These are phyloP conservation scores for Eupithecia pulchellata DNA, from an alignment of 2,888 invertebrate species.

Conservation along the genomic window DNA sequence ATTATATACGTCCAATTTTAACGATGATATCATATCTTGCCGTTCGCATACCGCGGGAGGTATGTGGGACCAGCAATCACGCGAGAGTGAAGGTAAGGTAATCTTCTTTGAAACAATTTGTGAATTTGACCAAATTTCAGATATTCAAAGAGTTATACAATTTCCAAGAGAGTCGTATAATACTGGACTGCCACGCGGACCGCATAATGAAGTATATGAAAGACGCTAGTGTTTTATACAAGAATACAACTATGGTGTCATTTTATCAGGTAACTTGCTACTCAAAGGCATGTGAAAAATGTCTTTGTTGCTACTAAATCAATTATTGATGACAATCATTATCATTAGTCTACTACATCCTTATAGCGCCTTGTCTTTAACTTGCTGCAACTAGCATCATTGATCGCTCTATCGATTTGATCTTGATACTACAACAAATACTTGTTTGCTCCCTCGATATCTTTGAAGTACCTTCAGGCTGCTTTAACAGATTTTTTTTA, in stretches of 20 bases:
- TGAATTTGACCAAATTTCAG: conserved; percentile 47
- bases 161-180: conserved; percentile 65
- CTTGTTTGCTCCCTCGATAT: neutral
- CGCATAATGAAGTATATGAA: conserved; percentile 67
- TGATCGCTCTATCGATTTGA: neutral
- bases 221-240: conserved; percentile 55
- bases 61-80: too few relatives aligned
- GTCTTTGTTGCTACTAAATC: too few relatives aligned
- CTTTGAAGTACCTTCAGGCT: too few relatives aligned
- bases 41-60: too few relatives aligned
- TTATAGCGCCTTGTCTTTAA: neutral
- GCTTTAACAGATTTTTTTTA: too few relatives aligned
- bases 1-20: neutral
- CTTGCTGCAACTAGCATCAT: neutral
- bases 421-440: neutral
- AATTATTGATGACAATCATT: neutral
- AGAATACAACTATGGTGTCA: conserved; percentile 55
- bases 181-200: conserved; percentile 72
- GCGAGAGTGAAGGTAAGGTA: too few relatives aligned
- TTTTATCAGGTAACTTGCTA: conserved; percentile 69
- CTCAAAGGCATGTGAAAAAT: too few relatives aligned
- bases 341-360: neutral
- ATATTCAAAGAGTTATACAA: conserved; percentile 69
- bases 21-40: too few relatives aligned
- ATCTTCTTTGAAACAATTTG: neutral